These are phyloP conservation scores for Lophius piscatorius DNA, from an alignment of 2,113 vertebrate species.

Conservation along the genomic window DNA sequence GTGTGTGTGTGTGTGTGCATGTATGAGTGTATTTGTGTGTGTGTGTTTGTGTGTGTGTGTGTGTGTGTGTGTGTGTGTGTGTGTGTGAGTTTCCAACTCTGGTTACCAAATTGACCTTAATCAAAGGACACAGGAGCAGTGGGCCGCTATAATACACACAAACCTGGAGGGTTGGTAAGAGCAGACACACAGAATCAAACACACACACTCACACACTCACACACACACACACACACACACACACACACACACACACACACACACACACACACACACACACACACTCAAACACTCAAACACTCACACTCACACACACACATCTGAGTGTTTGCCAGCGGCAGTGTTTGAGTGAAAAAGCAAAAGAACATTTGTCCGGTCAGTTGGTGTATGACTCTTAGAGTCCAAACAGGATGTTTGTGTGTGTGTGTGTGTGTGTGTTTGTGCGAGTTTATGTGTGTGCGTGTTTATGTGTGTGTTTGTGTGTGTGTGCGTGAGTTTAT, in stretches of 20 bases:
- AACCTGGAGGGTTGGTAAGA: conserved; percentile 44
- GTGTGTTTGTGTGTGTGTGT: too few relatives aligned
- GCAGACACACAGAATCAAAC: conserved; percentile 2
- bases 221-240: conserved; percentile 25
- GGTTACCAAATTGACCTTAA: conserved; percentile 66
- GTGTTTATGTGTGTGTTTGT: background rate
- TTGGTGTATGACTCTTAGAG: conserved; percentile 53
- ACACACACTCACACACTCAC: conserved; percentile 2
- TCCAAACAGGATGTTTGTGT: conserved; percentile 2
- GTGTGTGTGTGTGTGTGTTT: conserved; percentile 22
- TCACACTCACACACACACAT: conserved; percentile 21
- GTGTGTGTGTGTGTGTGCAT: too few relatives aligned
- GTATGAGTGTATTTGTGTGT: too few relatives aligned
- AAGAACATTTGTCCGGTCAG: conserved; percentile 63
- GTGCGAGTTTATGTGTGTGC: conserved; percentile 25
- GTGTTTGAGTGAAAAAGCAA: conserved; percentile 55
- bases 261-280: conserved; percentile 16
- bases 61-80: conserved; percentile 15
- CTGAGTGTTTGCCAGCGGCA: conserved; percentile 39
- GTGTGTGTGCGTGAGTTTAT: background rate
- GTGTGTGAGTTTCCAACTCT: conserved; percentile 36
- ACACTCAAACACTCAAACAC: conserved; percentile 28
- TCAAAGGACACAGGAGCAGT: conserved; percentile 64
- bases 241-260: conserved; percentile 27
- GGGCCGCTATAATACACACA: conserved; percentile 48